Evolutionary conservation across 2,113 vertebrate genomes (phyloP).

Genomic region (Beaufortia kweichowensis): DNA sequence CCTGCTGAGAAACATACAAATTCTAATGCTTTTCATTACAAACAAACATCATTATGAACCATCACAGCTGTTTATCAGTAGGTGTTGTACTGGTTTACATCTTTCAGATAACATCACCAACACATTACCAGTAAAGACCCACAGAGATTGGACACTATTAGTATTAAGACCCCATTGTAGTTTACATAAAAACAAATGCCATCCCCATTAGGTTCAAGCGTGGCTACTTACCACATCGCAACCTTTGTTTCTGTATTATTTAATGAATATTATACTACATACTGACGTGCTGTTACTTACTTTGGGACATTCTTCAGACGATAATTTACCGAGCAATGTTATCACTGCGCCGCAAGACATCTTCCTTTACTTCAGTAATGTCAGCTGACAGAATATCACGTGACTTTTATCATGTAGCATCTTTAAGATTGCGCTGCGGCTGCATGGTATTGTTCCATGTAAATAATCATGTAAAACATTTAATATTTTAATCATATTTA

Average conservation of each 20-base stretch:
- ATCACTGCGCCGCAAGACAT: constrained; percentile 54
- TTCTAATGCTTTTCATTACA: background rate
- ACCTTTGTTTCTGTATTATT: too few species aligned
- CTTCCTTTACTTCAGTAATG: background rate
- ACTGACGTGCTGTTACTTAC: constrained; percentile 59
- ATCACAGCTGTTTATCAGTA: too few species aligned
- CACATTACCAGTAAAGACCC: too few species aligned
- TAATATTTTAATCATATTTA: background rate
- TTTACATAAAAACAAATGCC: too few species aligned
- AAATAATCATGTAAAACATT: background rate
- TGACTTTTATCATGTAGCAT: background rate
- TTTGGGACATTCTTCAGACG: constrained; percentile 59
- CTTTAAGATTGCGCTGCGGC: background rate
- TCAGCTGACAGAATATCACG: constrained; percentile 47
- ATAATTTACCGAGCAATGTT: constrained; percentile 60
- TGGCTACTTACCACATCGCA: too few species aligned
- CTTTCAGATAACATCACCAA: too few species aligned
- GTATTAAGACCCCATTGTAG: too few species aligned
- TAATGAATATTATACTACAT: background rate
- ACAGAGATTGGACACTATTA: too few species aligned
- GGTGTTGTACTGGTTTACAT: too few species aligned
- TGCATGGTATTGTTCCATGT: background rate
- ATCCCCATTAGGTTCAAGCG: too few species aligned
- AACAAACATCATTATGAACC: too few species aligned
- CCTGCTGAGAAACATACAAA: too few species aligned